phyloP scores from a whole-genome alignment of 2,113 vertebrate species.

The Argyrosomus japonicus region DNA sequence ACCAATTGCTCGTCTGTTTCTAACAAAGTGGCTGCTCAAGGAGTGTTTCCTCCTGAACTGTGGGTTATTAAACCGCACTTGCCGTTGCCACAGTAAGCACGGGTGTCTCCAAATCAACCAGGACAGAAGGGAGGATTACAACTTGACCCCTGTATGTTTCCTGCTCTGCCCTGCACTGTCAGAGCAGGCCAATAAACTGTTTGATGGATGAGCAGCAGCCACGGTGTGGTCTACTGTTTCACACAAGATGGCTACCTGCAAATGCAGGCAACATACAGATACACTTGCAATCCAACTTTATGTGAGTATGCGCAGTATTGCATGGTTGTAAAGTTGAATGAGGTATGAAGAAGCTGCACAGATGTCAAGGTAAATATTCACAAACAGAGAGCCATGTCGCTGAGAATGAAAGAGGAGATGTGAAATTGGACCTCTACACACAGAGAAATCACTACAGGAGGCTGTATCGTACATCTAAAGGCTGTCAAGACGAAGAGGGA shows the following conservation, averaged over 20 bases:
- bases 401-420: slow-evolving; percentile 40
- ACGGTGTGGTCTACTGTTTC: background rate
- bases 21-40: background rate
- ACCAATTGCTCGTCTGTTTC: no score
- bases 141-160: background rate
- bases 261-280: background rate
- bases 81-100: background rate
- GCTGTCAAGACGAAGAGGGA: slow-evolving; percentile 41
- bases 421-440: slow-evolving; percentile 45
- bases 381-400: slow-evolving; percentile 36
- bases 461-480: slow-evolving; percentile 50
- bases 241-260: background rate
- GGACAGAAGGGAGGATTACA: background rate
- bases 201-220: background rate
- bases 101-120: background rate
- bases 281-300: background rate
- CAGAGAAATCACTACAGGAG: slow-evolving; percentile 41
- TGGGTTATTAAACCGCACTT: background rate
- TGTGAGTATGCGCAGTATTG: background rate
- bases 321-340: background rate
- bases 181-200: background rate
- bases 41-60: background rate
- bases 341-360: slow-evolving; percentile 14
- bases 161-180: background rate
- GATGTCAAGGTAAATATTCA: slow-evolving; percentile 38